phyloP scores from a whole-genome alignment of 2,797 vertebrate species.

The Xerus rutilus region DNA sequence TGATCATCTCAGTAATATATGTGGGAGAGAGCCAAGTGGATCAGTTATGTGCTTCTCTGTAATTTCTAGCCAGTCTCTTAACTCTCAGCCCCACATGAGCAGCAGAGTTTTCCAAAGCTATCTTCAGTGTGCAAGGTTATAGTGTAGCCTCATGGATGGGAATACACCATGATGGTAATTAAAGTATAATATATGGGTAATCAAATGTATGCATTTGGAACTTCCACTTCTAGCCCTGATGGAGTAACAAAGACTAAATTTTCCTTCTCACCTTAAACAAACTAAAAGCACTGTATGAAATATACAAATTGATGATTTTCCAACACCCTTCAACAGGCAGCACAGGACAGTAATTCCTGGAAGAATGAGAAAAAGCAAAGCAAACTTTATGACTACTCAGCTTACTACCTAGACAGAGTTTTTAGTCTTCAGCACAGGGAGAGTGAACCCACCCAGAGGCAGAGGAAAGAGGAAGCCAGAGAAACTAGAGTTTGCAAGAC shows the following conservation, averaged over 20 bases:
- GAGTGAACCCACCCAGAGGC: background rate
- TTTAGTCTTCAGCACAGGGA: background rate
- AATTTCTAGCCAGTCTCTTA: background rate
- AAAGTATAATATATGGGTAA: background rate
- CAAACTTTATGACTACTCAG: background rate
- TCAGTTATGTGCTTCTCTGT: background rate
- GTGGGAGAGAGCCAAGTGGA: background rate
- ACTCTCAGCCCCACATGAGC: background rate
- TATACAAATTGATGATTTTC: background rate
- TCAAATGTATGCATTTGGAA: constrained; percentile 12
- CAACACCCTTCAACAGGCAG: background rate
- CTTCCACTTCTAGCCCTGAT: background rate
- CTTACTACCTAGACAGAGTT: background rate
- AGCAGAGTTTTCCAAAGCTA: background rate
- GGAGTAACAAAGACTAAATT: background rate
- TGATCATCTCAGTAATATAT: background rate
- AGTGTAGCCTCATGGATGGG: background rate
- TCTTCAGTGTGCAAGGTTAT: background rate
- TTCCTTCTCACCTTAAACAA: background rate
- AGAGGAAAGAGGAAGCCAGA: background rate
- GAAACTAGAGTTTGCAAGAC: background rate
- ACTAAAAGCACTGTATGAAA: background rate
- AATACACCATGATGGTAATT: background rate
- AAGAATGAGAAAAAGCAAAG: background rate
- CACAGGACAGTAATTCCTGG: background rate